phyloP scores from a whole-genome alignment of 2,888 invertebrate species.

The Nephrotoma flavescens region DNA sequence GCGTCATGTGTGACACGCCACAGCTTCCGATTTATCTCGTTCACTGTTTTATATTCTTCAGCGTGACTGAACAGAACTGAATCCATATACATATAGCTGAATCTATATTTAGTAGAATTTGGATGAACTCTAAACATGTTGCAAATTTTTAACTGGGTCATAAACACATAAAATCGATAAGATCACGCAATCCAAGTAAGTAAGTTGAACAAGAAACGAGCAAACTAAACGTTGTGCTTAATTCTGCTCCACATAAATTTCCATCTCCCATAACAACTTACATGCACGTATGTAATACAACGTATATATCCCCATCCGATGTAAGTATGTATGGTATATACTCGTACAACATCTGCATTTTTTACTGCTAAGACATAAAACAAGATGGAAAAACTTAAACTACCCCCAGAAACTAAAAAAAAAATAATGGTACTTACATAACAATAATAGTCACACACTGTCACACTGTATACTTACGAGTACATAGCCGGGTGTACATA shows the following conservation, averaged over 20 bases:
- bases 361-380: neutral
- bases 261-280: neutral
- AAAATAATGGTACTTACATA: neutral
- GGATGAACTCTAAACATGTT: no score
- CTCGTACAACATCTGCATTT: neutral
- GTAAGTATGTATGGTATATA: neutral
- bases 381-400: neutral
- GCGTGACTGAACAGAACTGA: no score
- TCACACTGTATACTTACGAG: neutral
- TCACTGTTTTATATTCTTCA: no score
- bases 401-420: neutral
- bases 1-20: no score
- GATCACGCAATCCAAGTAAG: neutral
- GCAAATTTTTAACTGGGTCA: no score
- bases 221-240: neutral
- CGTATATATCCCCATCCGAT: neutral
- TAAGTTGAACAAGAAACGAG: neutral
- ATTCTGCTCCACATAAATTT: neutral
- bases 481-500: neutral
- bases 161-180: no score
- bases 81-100: no score
- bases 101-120: no score
- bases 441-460: neutral
- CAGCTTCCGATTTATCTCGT: no score
- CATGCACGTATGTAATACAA: neutral